phyloP scores from a whole-genome alignment of 2,113 vertebrate genomes.

The Podilymbus podiceps region DNA sequence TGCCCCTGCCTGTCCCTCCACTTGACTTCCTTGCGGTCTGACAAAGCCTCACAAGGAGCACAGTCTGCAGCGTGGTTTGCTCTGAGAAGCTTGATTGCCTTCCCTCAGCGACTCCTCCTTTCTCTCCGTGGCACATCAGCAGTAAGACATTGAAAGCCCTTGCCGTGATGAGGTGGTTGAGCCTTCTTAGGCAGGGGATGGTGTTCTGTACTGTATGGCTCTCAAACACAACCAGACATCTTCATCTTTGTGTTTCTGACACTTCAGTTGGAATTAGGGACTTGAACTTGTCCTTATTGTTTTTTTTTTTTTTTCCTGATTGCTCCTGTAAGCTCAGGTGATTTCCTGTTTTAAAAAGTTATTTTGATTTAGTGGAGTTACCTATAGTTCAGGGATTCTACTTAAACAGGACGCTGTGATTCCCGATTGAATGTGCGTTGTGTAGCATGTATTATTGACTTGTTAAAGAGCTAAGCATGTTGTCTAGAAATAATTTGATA shows the following conservation, averaged over 20 bases:
- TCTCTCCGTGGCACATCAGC: not conserved
- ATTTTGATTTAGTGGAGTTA: not conserved
- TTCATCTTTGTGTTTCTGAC: not conserved
- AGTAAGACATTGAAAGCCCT: not conserved
- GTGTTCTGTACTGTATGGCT: not conserved
- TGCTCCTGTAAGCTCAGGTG: not conserved
- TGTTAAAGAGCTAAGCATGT: not conserved
- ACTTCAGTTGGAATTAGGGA: not conserved
- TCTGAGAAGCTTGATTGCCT: not conserved
- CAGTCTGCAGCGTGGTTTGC: not conserved
- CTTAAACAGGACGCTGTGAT: not conserved
- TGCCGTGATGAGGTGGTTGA: not conserved
- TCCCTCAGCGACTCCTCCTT: not conserved
- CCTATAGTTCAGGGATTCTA: not conserved
- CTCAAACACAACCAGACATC: not conserved
- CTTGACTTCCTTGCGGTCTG: not conserved
- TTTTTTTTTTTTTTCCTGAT: not conserved
- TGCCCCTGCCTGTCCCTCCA: not conserved
- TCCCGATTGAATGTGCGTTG: not conserved
- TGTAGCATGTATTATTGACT: accelerated
- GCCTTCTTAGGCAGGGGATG: not conserved
- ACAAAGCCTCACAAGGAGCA: not conserved
- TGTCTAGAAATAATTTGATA: not conserved
- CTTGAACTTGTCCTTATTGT: accelerated
- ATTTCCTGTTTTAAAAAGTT: not conserved